phyloP scores from a whole-genome alignment of 1,140 invertebrate species.

The Aphidius gifuensis region DNA sequence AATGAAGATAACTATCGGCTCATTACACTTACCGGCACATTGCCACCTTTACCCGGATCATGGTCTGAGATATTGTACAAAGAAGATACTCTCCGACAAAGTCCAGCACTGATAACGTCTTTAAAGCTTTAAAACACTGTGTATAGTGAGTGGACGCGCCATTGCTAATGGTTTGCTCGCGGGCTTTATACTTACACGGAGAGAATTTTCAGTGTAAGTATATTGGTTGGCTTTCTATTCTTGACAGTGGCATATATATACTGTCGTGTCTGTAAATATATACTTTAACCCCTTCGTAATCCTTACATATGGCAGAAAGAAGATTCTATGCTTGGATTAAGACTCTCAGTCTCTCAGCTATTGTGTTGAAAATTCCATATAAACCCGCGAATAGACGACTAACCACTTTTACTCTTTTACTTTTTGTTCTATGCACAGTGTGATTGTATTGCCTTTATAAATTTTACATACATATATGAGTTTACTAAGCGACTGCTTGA shows the following conservation, averaged over 20 bases:
- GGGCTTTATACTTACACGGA: background rate
- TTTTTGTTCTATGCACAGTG: background rate
- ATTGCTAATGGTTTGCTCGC: slow-evolving; percentile 11
- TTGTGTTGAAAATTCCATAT: slow-evolving; percentile 28
- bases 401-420: background rate
- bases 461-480: background rate
- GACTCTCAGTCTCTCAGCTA: slow-evolving; percentile 31
- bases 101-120: slow-evolving; percentile 3
- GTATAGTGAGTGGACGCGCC: background rate
- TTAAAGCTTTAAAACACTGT: slow-evolving; percentile 1
- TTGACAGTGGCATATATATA: no score
- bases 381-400: slow-evolving; percentile 3
- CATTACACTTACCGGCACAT: slow-evolving; percentile 35
- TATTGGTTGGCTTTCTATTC: no score
- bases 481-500: slow-evolving; percentile 13
- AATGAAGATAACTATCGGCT: slow-evolving; percentile 47
- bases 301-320: slow-evolving; percentile 42
- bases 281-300: slow-evolving; percentile 33
- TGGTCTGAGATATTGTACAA: slow-evolving; percentile 2
- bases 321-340: slow-evolving; percentile 41
- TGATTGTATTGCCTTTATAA: slow-evolving; percentile 17
- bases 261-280: no score
- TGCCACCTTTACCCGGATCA: slow-evolving; percentile 6
- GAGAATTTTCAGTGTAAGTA: no score
- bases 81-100: slow-evolving; percentile 8